These are phyloP conservation scores for Parazoanthus atlanticus DNA, from an alignment of 92 coral and sea anemone species.

Conservation along the genomic window DNA sequence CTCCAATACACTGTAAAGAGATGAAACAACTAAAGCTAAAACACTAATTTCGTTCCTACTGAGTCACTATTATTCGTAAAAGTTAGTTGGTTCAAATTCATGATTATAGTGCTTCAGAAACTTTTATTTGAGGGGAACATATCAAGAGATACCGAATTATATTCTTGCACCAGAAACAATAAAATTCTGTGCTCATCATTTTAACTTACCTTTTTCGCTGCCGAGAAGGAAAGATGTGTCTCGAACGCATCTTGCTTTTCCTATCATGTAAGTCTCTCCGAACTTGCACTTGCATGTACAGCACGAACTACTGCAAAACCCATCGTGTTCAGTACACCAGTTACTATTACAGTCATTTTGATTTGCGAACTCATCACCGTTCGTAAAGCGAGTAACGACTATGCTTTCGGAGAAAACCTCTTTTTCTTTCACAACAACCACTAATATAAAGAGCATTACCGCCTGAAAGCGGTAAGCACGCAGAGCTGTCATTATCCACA, in stretches of 20 bases:
- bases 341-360: neutral
- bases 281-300: constrained; percentile 10
- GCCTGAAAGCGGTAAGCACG: neutral
- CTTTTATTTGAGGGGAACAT: neutral
- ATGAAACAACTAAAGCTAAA: too few species aligned
- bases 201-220: constrained; percentile 5
- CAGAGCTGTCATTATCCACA: neutral
- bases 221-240: constrained; percentile 23
- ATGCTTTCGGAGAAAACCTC: neutral
- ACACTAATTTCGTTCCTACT: too few species aligned
- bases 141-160: too few species aligned
- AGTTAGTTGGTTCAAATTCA: too few species aligned
- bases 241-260: constrained; percentile 11
- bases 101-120: too few species aligned
- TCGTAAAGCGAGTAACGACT: neutral
- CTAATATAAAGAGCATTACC: neutral
- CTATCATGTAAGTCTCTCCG: constrained; percentile 14
- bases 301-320: neutral
- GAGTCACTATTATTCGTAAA: too few species aligned
- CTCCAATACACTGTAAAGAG: too few species aligned
- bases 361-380: constrained; percentile 29
- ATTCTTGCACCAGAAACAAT: neutral
- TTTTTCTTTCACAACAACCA: neutral
- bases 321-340: constrained; percentile 19
- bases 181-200: neutral